Conservation (phyloP, 2,113 vertebrate genomes). For the Turdus rufiventris region DNA sequence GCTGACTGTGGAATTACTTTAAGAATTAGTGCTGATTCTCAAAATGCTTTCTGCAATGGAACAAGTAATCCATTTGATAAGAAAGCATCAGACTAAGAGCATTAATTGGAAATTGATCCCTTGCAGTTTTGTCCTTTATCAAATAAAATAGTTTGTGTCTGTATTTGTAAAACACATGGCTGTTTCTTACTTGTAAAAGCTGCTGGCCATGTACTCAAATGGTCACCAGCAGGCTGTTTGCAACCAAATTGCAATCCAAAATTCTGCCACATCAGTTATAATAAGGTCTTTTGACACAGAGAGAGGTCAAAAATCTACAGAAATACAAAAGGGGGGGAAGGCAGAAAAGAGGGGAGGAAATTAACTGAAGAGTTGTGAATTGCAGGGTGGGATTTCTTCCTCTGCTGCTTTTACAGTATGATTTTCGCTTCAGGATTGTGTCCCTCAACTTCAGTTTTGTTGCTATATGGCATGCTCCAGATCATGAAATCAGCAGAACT, state of each 20-base stretch:
- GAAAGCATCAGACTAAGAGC: background rate
- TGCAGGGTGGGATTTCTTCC: constrained; percentile 40
- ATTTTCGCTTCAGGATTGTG: constrained; percentile 14
- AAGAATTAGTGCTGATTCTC: background rate
- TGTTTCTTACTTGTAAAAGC: background rate
- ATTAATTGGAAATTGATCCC: background rate
- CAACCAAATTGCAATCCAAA: background rate
- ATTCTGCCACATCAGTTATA: background rate
- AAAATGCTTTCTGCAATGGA: background rate
- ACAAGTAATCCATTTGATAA: background rate
- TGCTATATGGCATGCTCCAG: constrained; percentile 22
- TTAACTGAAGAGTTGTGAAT: background rate
- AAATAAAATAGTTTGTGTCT: background rate
- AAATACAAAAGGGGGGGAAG: background rate
- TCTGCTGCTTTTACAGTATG: constrained; percentile 43
- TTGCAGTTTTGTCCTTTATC: background rate
- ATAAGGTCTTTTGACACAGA: constrained; percentile 4
- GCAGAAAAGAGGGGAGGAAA: background rate
- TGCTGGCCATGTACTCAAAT: background rate
- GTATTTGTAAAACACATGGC: background rate
- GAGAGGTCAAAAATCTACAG: constrained; percentile 37
- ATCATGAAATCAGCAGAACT: constrained; percentile 1
- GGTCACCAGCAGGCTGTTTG: background rate
- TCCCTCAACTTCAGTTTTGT: constrained; percentile 32
- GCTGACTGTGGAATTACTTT: background rate